These are phyloP conservation scores for Seriola quinqueradiata DNA, from an alignment of 2,113 vertebrate genomes.

Conservation along the genomic window DNA sequence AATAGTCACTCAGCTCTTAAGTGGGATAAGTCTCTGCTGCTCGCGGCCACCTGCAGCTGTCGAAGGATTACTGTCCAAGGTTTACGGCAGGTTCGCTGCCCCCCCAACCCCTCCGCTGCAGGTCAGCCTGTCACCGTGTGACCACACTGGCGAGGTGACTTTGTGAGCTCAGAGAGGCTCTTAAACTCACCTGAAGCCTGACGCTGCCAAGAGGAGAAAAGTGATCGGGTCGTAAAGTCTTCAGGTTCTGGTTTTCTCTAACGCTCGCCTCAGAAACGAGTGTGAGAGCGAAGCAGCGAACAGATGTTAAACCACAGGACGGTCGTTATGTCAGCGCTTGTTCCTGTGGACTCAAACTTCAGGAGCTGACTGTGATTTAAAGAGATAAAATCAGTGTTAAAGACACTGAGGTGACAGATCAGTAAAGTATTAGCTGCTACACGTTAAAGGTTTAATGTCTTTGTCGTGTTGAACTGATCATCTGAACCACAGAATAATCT, in stretches of 20 bases:
- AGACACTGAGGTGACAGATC: too few relatives aligned
- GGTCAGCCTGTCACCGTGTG: not conserved
- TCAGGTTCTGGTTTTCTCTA: not conserved
- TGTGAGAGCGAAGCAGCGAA: not conserved
- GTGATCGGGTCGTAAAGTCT: not conserved
- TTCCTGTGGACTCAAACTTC: too few relatives aligned
- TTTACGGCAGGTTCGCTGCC: constrained; percentile 42
- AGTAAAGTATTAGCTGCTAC: too few relatives aligned
- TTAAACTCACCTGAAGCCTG: not conserved
- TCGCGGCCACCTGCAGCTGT: constrained; percentile 53
- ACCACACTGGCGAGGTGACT: not conserved
- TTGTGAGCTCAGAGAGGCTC: not conserved
- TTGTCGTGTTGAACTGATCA: too few relatives aligned
- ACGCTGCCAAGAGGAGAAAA: not conserved
- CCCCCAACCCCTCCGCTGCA: not conserved
- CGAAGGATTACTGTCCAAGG: constrained; percentile 55
- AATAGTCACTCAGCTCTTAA: constrained; percentile 56
- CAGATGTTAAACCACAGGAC: too few relatives aligned
- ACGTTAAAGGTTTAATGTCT: too few relatives aligned
- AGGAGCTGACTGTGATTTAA: too few relatives aligned
- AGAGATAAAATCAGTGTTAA: too few relatives aligned
- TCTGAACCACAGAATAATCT: too few relatives aligned
- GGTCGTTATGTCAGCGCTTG: not conserved
- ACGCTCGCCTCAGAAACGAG: not conserved
- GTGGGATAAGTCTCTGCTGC: constrained; percentile 54